Evolutionary conservation across 1,140 invertebrate genomes (phyloP).

Genomic region (Drosophila novamexicana): DNA sequence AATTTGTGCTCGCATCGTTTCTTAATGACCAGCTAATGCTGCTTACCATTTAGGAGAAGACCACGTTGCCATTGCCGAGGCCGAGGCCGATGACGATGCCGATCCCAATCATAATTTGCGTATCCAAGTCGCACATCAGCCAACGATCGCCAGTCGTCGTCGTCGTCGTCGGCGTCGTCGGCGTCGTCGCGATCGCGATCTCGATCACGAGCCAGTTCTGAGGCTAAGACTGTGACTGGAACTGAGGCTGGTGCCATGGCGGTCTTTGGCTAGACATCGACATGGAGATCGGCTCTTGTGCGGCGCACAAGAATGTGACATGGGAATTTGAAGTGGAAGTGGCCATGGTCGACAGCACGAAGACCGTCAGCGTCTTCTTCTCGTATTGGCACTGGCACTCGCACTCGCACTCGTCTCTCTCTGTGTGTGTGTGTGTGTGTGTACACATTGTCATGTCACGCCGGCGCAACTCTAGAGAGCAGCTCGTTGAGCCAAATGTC

Average conservation of each 20-base stretch:
- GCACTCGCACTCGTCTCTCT: constrained; percentile 2
- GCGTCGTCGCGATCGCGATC: constrained; percentile 29
- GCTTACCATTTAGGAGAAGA: constrained; percentile 32
- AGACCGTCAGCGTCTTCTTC: constrained; percentile 55
- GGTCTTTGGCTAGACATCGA: constrained; percentile 55
- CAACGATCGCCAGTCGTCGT: constrained; percentile 13
- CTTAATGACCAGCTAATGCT: constrained; percentile 46
- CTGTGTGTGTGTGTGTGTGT: not conserved
- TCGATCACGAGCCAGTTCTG: constrained; percentile 18
- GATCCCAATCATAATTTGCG: constrained; percentile 55
- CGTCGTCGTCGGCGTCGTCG: not conserved
- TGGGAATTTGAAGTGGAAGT: constrained; percentile 73
- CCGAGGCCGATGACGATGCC: constrained; percentile 30
- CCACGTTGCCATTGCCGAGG: not conserved
- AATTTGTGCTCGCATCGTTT: constrained; percentile 44
- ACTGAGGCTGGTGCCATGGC: constrained; percentile 25
- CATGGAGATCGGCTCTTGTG: constrained; percentile 58
- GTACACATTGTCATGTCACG: constrained; percentile 69
- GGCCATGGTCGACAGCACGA: constrained; percentile 53
- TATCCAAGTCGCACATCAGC: constrained; percentile 49
- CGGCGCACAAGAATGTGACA: constrained; percentile 70
- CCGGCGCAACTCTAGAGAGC: constrained; percentile 32
- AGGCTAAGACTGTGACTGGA: constrained; percentile 1
- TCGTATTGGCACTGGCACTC: constrained; percentile 26
- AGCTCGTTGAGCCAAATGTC: constrained; percentile 31